Base-by-base conservation (phyloP, 2,113 vertebrate species). In the Lycocorax pyrrhopterus region DNA sequence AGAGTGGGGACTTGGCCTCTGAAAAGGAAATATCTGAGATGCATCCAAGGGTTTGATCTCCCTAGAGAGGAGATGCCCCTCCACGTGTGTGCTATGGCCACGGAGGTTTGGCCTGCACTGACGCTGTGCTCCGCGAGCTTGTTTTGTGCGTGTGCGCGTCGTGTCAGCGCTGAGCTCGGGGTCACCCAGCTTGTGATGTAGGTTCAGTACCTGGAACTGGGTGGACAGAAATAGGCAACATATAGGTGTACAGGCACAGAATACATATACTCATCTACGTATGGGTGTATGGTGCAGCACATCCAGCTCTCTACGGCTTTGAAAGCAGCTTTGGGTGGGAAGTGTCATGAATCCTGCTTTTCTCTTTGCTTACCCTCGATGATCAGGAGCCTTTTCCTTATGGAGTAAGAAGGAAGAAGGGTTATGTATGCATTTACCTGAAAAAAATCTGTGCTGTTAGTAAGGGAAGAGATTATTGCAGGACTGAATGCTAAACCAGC, bases 101-200 rank as follows among this genome's bases (percentile, higher is more conserved):
- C 1, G 0, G 62, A 82, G 39, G 46, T 1, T 1, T 16, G 39
- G 33, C 7, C 27, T 25, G 32, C 0, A 0, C 25, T 13, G 25
- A 11, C 1, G 4, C 1, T n/a, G n/a, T 47, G 29, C 76, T 66
- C n/a, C 0, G 0, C 7, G 47, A 8, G 0, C 8, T 49, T 37
- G 16, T 55, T 78, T 29, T 39, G 18, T 3, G 0, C 1, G 0
- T 8, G 35, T 16, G 33, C 16, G 3, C 10, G 0, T 15, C 2
- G 5, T 30, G 39, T 20, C 44, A n/a, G 15, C 0, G 1, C 43
- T 4, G 26, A 80, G 16, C n/a, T 43, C 25, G 2, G 32, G 4
- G 64, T n/a, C 46, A 35, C 51, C 12, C 55, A 32, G 8, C 23
- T 16, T 56, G 10, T 5, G 39, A 20, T 19, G 29, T 1, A 7